Conservation (phyloP, 2,113 vertebrate species). For the Grammomys dolichurus region DNA sequence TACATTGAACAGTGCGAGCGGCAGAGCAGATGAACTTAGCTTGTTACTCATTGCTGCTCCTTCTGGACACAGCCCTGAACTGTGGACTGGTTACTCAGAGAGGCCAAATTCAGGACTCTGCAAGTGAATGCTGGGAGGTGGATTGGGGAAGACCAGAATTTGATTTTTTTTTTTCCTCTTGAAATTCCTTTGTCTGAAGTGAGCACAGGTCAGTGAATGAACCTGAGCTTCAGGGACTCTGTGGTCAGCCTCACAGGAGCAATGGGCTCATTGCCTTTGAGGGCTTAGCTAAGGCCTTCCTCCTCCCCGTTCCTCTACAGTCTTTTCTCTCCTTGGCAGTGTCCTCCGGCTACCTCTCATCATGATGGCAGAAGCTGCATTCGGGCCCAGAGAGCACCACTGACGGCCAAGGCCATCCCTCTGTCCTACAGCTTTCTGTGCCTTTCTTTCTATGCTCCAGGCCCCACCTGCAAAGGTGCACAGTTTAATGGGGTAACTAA, state of each 20-base stretch:
- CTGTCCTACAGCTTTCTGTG: background rate
- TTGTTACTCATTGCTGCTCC: background rate
- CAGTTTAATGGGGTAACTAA: background rate
- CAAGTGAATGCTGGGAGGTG: background rate
- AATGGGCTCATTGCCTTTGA: background rate
- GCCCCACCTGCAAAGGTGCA: background rate
- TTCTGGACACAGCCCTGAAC: background rate
- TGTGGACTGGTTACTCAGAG: background rate
- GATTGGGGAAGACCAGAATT: conserved; percentile 14
- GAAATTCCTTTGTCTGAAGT: background rate
- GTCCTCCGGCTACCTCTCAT: background rate
- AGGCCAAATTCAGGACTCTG: background rate
- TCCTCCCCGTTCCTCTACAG: background rate
- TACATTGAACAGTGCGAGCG: background rate
- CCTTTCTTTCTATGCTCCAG: background rate
- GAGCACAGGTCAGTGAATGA: background rate
- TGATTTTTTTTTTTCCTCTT: background rate
- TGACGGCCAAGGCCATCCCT: background rate
- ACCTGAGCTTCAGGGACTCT: background rate
- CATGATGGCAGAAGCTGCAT: background rate
- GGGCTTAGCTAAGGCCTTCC: background rate
- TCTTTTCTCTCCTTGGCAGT: background rate
- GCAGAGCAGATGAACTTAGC: background rate
- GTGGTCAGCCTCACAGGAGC: background rate
- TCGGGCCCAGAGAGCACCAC: background rate